Percentiles rank a stretch among this genome's conserved stretches.
Evolutionary conservation across 2,888 invertebrate genomes (phyloP).

Genomic region (Apodemia zela): DNA sequence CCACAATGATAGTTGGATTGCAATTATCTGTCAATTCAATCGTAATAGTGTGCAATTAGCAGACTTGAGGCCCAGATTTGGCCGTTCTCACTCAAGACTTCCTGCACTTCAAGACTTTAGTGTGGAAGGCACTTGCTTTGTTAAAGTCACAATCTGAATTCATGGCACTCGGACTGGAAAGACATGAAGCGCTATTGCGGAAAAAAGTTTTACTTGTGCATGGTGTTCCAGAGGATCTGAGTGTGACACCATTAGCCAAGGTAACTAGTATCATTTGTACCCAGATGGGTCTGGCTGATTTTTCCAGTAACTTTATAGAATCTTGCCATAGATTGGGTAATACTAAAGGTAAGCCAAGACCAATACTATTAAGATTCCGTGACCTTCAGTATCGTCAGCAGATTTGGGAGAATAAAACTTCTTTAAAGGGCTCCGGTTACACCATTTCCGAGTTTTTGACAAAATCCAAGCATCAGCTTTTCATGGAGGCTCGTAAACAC

Average conservation of each 20-base stretch:
- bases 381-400: neutral
- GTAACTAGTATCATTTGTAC: constrained; percentile 5
- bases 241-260: neutral
- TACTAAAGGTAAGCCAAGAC: neutral
- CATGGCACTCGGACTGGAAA: neutral
- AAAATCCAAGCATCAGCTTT: neutral
- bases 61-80: too few species aligned
- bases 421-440: constrained; percentile 2
- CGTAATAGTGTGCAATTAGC: too few species aligned
- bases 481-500: constrained; percentile 14
- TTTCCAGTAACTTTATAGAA: constrained; percentile 1
- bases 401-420: constrained; percentile 2
- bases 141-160: constrained; percentile 3
- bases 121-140: neutral
- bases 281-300: neutral
- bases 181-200: constrained; percentile 13
- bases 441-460: constrained; percentile 22
- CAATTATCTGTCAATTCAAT: too few species aligned
- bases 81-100: neutral
- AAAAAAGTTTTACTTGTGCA: constrained; percentile 14
- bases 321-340: constrained; percentile 9
- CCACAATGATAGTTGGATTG: too few species aligned
- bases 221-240: neutral
- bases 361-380: constrained; percentile 15
- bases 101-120: neutral